Evolutionary conservation across 2,113 vertebrate species (phyloP).

Genomic region (Monopterus albus): DNA sequence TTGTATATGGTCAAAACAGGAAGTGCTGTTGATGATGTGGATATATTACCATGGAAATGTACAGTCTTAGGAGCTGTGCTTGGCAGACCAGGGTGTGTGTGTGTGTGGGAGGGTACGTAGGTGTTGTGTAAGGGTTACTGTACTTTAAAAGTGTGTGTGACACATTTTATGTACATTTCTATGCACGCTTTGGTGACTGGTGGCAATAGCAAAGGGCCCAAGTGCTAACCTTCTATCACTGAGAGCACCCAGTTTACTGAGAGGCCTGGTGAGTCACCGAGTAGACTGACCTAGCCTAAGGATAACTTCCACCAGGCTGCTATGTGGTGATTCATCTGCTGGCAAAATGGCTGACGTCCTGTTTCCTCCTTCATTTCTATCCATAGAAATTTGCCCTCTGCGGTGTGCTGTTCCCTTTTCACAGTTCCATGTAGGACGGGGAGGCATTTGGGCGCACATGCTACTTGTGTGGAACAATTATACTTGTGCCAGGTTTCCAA

Average conservation of each 20-base stretch:
- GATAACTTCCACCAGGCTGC: slow-evolving; percentile 46
- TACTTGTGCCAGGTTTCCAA: slow-evolving; percentile 1
- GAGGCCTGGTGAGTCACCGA: slow-evolving; percentile 65
- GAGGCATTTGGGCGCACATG: slow-evolving; percentile 2
- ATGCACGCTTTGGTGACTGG: neutral
- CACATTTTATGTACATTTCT: slow-evolving; percentile 39
- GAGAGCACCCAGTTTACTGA: slow-evolving; percentile 43
- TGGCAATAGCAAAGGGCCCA: slow-evolving; percentile 23
- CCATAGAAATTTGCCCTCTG: slow-evolving; percentile 35
- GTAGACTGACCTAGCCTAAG: slow-evolving; percentile 34
- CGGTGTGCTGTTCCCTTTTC: slow-evolving; percentile 16
- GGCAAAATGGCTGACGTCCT: slow-evolving; percentile 74
- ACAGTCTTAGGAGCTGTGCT: neutral
- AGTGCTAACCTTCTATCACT: slow-evolving; percentile 24
- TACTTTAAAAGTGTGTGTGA: slow-evolving; percentile 19
- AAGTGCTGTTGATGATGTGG: slow-evolving; percentile 28
- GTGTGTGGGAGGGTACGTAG: slow-evolving; percentile 4
- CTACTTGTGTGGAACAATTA: slow-evolving; percentile 11
- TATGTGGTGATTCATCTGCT: slow-evolving; percentile 64
- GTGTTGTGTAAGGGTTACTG: slow-evolving; percentile 8
- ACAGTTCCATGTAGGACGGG: slow-evolving; percentile 28
- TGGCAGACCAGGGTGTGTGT: slow-evolving; percentile 20
- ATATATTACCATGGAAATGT: slow-evolving; percentile 19
- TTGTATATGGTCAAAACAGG: slow-evolving; percentile 11
- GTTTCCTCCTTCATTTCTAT: slow-evolving; percentile 47